These are phyloP conservation scores for Artemia franciscana DNA, from an alignment of 1,140 invertebrate genomes.

Conservation along the genomic window DNA sequence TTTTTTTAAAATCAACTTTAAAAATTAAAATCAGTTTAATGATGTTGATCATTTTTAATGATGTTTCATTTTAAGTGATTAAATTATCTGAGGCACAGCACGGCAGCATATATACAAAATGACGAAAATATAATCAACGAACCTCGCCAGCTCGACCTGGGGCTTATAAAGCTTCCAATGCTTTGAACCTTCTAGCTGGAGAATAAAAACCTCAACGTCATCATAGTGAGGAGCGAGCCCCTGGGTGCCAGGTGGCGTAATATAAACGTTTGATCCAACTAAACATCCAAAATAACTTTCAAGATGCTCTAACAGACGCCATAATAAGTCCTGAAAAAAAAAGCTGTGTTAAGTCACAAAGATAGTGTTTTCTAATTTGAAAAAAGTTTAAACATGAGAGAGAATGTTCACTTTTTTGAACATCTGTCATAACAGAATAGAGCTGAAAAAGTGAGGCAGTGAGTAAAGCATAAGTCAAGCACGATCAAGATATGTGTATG, in stretches of 20 bases:
- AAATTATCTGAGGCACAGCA: too few relatives aligned
- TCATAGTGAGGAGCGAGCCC: conserved; percentile 37
- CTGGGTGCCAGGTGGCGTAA: conserved; percentile 30
- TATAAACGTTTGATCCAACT: conserved; percentile 22
- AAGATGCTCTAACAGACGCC: conserved; percentile 6
- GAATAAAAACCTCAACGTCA: conserved; percentile 37
- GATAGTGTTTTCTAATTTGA: not conserved
- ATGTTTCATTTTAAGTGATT: too few relatives aligned
- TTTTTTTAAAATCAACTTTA: too few relatives aligned
- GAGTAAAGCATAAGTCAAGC: not conserved
- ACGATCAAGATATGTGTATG: not conserved
- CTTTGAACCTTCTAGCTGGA: conserved; percentile 35
- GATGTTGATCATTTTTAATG: too few relatives aligned
- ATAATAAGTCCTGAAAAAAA: conserved; percentile 8
- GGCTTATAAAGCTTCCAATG: conserved; percentile 31
- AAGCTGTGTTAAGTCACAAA: not conserved
- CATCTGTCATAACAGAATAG: not conserved
- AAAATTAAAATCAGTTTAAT: too few relatives aligned
- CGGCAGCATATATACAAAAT: too few relatives aligned
- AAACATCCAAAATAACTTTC: conserved; percentile 10
- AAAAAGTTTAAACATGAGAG: too few relatives aligned
- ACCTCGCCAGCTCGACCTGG: conserved; percentile 12
- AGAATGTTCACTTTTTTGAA: not conserved
- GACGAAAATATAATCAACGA: too few relatives aligned
- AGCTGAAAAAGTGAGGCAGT: not conserved